Evolutionary conservation across 1,140 invertebrate genomes (phyloP).

Genomic region (Drosophila athabasca): DNA sequence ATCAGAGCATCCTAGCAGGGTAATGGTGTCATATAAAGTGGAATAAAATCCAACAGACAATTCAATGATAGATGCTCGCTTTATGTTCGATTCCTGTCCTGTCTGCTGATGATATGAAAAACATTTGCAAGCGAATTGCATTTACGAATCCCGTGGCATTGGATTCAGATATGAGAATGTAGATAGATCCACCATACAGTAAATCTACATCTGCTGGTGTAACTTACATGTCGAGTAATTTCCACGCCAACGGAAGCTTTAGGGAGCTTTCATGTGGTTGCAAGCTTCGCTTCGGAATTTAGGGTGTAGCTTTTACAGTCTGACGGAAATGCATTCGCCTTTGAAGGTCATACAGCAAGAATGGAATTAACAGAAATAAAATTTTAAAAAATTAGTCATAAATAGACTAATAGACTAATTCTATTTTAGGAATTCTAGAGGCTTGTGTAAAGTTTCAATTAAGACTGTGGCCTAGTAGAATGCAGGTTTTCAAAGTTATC

Average conservation of each 20-base stretch:
- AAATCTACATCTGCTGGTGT: slow-evolving; percentile 2
- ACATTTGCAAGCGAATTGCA: slow-evolving; percentile 28
- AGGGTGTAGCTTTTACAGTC: slow-evolving; percentile 36
- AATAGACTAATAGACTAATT: no score
- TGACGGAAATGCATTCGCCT: not conserved
- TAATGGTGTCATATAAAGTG: slow-evolving; percentile 22
- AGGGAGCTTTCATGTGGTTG: slow-evolving; percentile 10
- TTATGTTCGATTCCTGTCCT: slow-evolving; percentile 39
- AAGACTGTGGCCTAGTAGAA: no score
- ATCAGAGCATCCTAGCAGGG: slow-evolving; percentile 39
- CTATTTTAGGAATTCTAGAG: no score
- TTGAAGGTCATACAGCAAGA: not conserved
- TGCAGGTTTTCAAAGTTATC: no score
- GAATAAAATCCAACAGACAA: slow-evolving; percentile 41
- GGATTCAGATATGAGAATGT: no score
- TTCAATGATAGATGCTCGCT: slow-evolving; percentile 48
- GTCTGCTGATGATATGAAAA: slow-evolving; percentile 36
- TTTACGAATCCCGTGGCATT: not conserved
- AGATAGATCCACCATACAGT: no score
- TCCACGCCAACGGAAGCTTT: slow-evolving; percentile 4
- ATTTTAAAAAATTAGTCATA: no score
- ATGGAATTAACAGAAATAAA: not conserved
- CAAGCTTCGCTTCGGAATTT: not conserved
- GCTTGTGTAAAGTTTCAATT: no score
- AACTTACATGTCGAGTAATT: not conserved